phyloP scores from a whole-genome alignment of 1,140 invertebrate genomes.

The Calephelis virginiensis region DNA sequence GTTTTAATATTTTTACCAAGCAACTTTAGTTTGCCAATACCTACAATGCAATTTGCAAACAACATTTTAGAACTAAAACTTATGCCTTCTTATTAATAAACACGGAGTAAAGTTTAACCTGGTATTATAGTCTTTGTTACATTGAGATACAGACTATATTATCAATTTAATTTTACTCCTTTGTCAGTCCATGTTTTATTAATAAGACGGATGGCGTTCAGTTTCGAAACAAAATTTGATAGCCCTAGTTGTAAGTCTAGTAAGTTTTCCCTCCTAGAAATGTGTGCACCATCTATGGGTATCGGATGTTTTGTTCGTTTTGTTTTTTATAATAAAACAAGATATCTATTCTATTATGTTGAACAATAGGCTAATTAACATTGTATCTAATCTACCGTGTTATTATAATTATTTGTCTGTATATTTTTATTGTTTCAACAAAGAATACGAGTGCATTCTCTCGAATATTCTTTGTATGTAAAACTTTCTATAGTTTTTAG shows the following conservation, averaged over 20 bases:
- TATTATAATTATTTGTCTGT: constrained; percentile 59
- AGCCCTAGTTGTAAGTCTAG: background rate
- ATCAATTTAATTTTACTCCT: too few relatives aligned
- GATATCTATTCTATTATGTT: constrained; percentile 51
- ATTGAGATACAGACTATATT: too few relatives aligned
- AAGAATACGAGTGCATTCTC: constrained; percentile 29
- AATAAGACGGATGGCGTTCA: background rate
- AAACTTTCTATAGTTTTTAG: constrained; percentile 12
- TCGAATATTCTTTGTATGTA: constrained; percentile 13
- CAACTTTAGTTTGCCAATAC: too few relatives aligned
- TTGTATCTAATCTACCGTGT: constrained; percentile 57
- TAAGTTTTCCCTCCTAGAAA: constrained; percentile 34
- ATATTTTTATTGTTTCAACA: constrained; percentile 48
- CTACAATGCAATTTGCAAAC: too few relatives aligned
- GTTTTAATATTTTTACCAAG: too few relatives aligned
- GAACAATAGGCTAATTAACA: constrained; percentile 68
- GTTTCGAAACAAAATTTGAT: background rate
- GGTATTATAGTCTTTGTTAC: too few relatives aligned
- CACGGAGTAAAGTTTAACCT: too few relatives aligned
- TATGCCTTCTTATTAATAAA: too few relatives aligned
- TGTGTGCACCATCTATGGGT: constrained; percentile 34
- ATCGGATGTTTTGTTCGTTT: constrained; percentile 38
- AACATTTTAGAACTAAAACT: too few relatives aligned
- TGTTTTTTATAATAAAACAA: constrained; percentile 44
- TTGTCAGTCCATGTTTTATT: too few relatives aligned